Conservation (phyloP, 1,140 invertebrate genomes). For the Ectropis grisescens region DNA sequence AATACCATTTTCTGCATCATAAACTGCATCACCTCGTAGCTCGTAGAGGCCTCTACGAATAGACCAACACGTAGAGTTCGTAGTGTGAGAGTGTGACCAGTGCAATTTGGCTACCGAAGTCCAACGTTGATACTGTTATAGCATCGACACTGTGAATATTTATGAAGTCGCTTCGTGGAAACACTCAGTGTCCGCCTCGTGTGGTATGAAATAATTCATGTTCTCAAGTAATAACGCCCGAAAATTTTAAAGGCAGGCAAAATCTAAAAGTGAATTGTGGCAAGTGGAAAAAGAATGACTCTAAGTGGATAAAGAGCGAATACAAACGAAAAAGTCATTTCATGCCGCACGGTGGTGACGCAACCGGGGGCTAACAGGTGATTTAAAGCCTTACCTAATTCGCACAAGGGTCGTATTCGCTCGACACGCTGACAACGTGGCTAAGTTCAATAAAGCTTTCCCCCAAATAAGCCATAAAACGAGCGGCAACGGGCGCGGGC, state of each 20-base stretch:
- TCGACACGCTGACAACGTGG: constrained; percentile 31
- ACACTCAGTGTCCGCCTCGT: too few relatives aligned
- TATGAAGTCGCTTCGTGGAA: too few relatives aligned
- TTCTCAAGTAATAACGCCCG: constrained; percentile 56
- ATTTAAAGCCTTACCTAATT: constrained; percentile 13
- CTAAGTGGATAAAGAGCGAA: constrained; percentile 65
- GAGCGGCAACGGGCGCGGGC: constrained; percentile 48
- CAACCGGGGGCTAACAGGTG: constrained; percentile 11
- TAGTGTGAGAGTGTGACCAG: too few relatives aligned
- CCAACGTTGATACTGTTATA: too few relatives aligned
- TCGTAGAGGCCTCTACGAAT: too few relatives aligned
- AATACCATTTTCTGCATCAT: constrained; percentile 51
- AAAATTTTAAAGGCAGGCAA: constrained; percentile 43
- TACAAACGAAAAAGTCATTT: constrained; percentile 65
- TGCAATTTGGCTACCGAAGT: too few relatives aligned
- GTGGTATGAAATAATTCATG: too few relatives aligned
- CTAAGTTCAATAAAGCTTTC: constrained; percentile 65
- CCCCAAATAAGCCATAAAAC: constrained; percentile 68
- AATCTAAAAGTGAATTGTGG: constrained; percentile 68
- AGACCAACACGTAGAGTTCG: too few relatives aligned
- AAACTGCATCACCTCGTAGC: constrained; percentile 19
- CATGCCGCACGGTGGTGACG: constrained; percentile 46
- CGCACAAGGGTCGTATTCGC: constrained; percentile 32
- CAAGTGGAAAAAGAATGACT: constrained; percentile 63
- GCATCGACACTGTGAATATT: too few relatives aligned